Conservation (phyloP, 1,140 invertebrate genomes). For the Ooceraea biroi region DNA sequence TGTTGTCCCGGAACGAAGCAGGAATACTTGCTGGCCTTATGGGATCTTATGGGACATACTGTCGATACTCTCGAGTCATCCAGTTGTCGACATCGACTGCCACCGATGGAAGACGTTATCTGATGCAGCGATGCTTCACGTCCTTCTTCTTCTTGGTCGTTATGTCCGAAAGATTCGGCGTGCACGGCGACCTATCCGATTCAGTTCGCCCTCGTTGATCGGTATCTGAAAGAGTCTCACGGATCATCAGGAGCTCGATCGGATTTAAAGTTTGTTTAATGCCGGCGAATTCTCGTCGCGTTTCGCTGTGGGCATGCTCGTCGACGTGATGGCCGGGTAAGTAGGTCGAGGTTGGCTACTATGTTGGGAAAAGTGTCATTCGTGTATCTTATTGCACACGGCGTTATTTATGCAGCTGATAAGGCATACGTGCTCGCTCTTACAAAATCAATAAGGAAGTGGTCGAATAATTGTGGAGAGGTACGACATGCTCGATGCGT, state of each 20-base stretch:
- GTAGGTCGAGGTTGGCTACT: constrained; percentile 48
- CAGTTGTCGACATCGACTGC: constrained; percentile 18
- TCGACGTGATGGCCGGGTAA: constrained; percentile 15
- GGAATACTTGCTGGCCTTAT: too few relatives aligned
- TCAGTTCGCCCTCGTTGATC: not conserved
- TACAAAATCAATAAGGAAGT: constrained; percentile 23
- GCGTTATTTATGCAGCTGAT: constrained; percentile 47
- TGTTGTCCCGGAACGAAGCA: constrained; percentile 30
- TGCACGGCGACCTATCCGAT: not conserved
- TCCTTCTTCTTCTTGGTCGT: constrained; percentile 17
- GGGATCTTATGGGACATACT: constrained; percentile 69
- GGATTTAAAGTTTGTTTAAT: constrained; percentile 14
- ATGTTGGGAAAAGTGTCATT: constrained; percentile 45
- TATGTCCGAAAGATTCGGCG: constrained; percentile 12
- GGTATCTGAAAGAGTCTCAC: not conserved
- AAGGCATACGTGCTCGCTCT: constrained; percentile 12
- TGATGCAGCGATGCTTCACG: constrained; percentile 58
- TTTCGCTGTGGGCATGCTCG: not conserved
- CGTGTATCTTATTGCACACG: constrained; percentile 45
- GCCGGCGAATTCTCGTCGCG: not conserved
- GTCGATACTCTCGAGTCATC: constrained; percentile 73
- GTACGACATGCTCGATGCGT: not conserved
- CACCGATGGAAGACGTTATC: constrained; percentile 60
- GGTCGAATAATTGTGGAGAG: constrained; percentile 11
- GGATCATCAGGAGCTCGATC: constrained; percentile 14